These are phyloP conservation scores for Strigops habroptila DNA, from an alignment of 2,113 vertebrate species.

Conservation along the genomic window DNA sequence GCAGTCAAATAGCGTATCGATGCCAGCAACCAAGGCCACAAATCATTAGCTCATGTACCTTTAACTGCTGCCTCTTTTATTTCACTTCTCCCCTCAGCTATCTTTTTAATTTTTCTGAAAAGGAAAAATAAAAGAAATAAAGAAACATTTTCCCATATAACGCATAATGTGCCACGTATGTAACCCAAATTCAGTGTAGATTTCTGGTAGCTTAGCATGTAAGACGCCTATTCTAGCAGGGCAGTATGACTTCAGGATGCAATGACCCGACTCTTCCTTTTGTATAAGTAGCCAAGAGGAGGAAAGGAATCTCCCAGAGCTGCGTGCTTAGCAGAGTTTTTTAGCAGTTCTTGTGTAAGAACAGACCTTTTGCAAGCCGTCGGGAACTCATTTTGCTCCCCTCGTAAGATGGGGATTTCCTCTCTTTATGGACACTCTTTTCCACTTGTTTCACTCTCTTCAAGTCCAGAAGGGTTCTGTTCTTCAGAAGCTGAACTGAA, in stretches of 20 bases:
- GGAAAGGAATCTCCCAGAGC: not conserved
- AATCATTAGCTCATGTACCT: not conserved
- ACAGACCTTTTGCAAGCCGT: not conserved
- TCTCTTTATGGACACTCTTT: not conserved
- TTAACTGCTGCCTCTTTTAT: not conserved
- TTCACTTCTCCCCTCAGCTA: not conserved
- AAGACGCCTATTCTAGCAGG: not conserved
- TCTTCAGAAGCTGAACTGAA: not conserved
- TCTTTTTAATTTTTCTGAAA: not conserved
- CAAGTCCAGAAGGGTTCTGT: not conserved
- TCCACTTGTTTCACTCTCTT: not conserved
- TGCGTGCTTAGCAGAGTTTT: not conserved
- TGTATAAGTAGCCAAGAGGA: not conserved
- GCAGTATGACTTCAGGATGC: not conserved
- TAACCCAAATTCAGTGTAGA: rapidly evolving
- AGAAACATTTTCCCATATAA: not conserved
- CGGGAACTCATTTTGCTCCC: not conserved
- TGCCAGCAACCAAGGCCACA: not conserved
- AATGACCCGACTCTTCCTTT: not conserved
- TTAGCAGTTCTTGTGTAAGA: not conserved
- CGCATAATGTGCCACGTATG: too few relatives aligned
- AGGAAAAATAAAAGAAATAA: not conserved
- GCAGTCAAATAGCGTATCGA: not conserved
- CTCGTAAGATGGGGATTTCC: rapidly evolving
- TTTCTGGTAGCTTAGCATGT: not conserved